phyloP scores from a whole-genome alignment of 2,113 vertebrate species.

The Charina bottae region DNA sequence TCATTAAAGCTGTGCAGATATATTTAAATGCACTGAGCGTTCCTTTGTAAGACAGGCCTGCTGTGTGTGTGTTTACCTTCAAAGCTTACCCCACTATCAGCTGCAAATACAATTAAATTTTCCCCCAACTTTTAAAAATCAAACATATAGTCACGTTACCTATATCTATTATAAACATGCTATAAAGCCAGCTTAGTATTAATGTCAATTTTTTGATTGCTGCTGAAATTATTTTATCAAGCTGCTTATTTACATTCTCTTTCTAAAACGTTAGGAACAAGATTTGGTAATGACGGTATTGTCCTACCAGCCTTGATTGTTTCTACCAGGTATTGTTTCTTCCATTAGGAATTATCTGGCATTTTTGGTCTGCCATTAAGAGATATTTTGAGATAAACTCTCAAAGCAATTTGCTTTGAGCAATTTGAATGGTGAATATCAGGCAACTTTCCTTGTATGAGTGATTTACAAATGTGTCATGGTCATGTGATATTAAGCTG shows the following conservation, averaged over 20 bases:
- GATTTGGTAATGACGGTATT: neutral
- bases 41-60: slow-evolving; percentile 26
- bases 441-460: slow-evolving; percentile 33
- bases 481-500: slow-evolving; percentile 32
- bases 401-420: too few species aligned
- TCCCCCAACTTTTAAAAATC: slow-evolving; percentile 35
- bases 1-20: slow-evolving; percentile 63
- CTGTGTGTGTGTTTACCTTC: slow-evolving; percentile 40
- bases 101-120: slow-evolving; percentile 54
- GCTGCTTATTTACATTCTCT: neutral
- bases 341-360: neutral
- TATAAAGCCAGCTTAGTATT: neutral
- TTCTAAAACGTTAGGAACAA: neutral
- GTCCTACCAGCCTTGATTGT: neutral
- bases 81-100: slow-evolving; percentile 63
- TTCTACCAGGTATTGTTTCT: neutral
- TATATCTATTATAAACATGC: slow-evolving; percentile 5
- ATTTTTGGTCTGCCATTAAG: neutral
- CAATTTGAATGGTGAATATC: slow-evolving; percentile 29
- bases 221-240: neutral
- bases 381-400: neutral
- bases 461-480: slow-evolving; percentile 50
- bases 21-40: slow-evolving; percentile 57
- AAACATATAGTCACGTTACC: slow-evolving; percentile 45
- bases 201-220: neutral